Conservation (phyloP, 2,797 vertebrate species). For the Sebastes flavidus region DNA sequence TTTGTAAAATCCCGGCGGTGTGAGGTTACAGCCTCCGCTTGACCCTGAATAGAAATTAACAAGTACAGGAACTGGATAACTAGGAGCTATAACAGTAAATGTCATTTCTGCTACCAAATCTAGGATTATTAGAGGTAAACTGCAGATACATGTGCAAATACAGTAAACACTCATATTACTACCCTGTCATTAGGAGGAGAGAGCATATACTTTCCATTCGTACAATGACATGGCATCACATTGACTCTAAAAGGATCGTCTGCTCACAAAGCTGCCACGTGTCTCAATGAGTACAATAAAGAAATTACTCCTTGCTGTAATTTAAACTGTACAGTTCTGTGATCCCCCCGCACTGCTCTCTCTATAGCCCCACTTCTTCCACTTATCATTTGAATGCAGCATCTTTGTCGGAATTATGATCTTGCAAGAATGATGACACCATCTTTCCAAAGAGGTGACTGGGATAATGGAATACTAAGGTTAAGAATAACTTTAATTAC, state of each 20-base stretch:
- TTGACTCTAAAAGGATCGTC: not conserved
- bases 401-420: not conserved
- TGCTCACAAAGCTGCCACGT: not conserved
- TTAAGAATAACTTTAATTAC: not conserved
- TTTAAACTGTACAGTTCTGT: slow-evolving; percentile 15
- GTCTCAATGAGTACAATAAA: not conserved
- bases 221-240: slow-evolving; percentile 9
- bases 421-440: not conserved
- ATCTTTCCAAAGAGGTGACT: not conserved
- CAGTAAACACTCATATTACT: not conserved
- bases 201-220: not conserved
- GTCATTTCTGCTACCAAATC: not conserved
- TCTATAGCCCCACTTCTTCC: not conserved
- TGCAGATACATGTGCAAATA: not conserved
- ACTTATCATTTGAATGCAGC: slow-evolving; percentile 12
- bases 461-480: not conserved
- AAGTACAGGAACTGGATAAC: not conserved
- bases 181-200: slow-evolving; percentile 1
- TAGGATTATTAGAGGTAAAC: not conserved
- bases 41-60: not conserved
- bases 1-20: not conserved
- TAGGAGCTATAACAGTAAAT: not conserved
- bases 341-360: not conserved
- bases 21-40: not conserved
- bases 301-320: not conserved